Conservation (phyloP, 2,888 invertebrate genomes). For the Cephus runcator region DNA sequence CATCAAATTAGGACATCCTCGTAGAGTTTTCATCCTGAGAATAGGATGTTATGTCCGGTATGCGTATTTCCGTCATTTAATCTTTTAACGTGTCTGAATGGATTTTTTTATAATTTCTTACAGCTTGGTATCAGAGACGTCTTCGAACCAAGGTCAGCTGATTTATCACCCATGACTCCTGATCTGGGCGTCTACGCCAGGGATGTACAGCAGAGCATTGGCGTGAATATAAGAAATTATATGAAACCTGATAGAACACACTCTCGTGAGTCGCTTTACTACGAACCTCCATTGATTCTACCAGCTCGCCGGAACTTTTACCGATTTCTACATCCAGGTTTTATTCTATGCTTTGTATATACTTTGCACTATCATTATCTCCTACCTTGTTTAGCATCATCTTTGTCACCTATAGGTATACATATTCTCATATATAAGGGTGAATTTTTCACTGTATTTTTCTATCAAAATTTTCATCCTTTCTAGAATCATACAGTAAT, state of each 20-base stretch:
- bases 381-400: background rate
- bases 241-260: conserved; percentile 67
- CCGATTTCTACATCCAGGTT: conserved; percentile 48
- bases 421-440: background rate
- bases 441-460: background rate
- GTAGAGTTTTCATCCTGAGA: background rate
- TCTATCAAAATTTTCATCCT: background rate
- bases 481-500: background rate
- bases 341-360: conserved; percentile 32
- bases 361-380: conserved; percentile 31
- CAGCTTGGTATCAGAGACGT: conserved; percentile 82
- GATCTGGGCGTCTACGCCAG: conserved; percentile 83
- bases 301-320: conserved; percentile 45
- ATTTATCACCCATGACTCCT: conserved; percentile 82
- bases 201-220: conserved; percentile 86
- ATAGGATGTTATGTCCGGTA: background rate
- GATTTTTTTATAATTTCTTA: conserved; percentile 28
- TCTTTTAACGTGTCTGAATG: background rate
- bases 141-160: conserved; percentile 83
- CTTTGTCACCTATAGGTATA: background rate
- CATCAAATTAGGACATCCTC: background rate
- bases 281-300: conserved; percentile 30
- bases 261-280: conserved; percentile 45
- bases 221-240: conserved; percentile 84
- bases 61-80: background rate